phyloP scores from a whole-genome alignment of 2,113 vertebrate species.

The Sylvilagus bachmani region DNA sequence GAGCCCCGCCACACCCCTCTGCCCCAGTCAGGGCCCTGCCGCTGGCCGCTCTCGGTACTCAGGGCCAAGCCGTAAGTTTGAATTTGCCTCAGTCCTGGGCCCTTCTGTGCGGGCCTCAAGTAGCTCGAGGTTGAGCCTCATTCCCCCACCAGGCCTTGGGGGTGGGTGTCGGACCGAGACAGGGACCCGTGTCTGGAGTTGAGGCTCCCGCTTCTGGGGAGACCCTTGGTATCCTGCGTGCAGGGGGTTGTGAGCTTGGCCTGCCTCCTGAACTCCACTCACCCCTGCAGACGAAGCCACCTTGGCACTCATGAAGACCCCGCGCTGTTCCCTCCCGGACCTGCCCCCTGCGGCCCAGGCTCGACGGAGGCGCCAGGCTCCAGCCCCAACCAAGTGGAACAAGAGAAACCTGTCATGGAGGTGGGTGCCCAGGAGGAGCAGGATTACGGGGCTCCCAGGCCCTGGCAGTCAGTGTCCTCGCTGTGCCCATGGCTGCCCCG shows the following conservation, averaged over 20 bases:
- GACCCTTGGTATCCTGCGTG: rapidly evolving
- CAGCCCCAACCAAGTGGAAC: constrained; percentile 92
- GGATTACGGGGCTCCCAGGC: background rate
- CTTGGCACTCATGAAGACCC: constrained; percentile 95
- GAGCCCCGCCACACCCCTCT: rapidly evolving
- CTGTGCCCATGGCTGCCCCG: background rate
- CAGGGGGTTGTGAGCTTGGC: background rate
- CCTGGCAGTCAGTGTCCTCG: background rate
- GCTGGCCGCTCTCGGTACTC: background rate
- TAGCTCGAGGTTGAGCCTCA: background rate
- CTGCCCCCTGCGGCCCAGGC: constrained; percentile 82
- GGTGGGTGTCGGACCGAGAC: rapidly evolving
- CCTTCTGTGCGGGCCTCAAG: no score
- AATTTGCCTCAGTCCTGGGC: no score
- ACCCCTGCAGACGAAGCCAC: constrained; percentile 92
- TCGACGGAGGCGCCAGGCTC: constrained; percentile 88
- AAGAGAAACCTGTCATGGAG: constrained; percentile 98
- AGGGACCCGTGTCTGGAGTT: background rate
- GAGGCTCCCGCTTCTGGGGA: no score
- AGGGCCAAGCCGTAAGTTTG: background rate
- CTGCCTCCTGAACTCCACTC: background rate
- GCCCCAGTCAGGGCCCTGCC: background rate
- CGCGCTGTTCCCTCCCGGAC: constrained; percentile 97
- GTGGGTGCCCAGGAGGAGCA: constrained; percentile 82
- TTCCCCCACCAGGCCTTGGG: background rate